Evolutionary conservation across 2,888 invertebrate genomes (phyloP).

Genomic region (Conomelus anceps): DNA sequence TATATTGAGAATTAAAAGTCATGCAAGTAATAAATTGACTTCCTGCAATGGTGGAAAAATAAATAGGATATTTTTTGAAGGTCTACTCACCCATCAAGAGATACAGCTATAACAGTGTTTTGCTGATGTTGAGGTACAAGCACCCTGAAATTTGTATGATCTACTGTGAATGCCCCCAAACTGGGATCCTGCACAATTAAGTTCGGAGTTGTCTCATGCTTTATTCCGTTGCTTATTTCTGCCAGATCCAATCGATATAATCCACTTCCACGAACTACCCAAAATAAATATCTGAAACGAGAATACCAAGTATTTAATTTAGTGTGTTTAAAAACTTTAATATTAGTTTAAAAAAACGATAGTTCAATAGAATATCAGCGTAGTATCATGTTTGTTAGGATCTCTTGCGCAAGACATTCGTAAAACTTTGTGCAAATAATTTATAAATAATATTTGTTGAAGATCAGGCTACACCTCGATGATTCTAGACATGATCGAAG

Average conservation of each 20-base stretch:
- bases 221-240: conserved; percentile 66
- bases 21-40: conserved; percentile 9
- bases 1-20: too few species aligned
- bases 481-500: too few species aligned
- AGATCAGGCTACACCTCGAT: too few species aligned
- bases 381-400: too few species aligned
- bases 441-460: too few species aligned
- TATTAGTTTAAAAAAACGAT: background rate
- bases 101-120: conserved; percentile 73
- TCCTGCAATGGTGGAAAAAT: background rate
- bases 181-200: conserved; percentile 57
- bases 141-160: conserved; percentile 72
- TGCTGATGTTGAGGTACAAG: conserved; percentile 65
- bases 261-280: conserved; percentile 59
- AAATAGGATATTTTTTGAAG: background rate
- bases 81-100: conserved; percentile 65
- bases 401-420: too few species aligned
- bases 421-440: too few species aligned
- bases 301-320: background rate
- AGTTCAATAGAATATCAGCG: too few species aligned
- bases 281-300: conserved; percentile 65
- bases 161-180: conserved; percentile 76
- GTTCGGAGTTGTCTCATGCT: conserved; percentile 56
- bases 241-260: conserved; percentile 70
- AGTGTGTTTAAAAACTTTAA: too few species aligned